A percentile compares a stretch with the other conserved stretches of the same genome.
Conservation (phyloP, 2,113 vertebrate genomes). For the Chamaea fasciata region DNA sequence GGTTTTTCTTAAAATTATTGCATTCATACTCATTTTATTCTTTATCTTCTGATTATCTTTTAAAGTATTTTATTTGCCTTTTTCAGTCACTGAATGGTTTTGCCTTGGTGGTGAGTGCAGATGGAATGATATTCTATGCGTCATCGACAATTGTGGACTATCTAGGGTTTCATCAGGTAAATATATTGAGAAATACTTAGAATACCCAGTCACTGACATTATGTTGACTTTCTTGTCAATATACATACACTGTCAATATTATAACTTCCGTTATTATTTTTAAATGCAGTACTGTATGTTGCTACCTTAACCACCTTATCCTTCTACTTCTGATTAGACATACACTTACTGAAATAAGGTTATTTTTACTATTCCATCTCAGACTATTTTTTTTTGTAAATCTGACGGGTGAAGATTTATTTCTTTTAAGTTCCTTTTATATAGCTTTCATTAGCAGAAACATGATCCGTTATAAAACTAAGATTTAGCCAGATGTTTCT, state of each 20-base stretch:
- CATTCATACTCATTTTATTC: neutral
- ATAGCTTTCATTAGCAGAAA: neutral
- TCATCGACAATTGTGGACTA: constrained; percentile 95
- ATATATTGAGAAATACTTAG: neutral
- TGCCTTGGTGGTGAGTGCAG: constrained; percentile 89
- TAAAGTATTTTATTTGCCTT: constrained; percentile 16
- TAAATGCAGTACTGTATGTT: neutral
- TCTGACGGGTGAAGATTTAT: neutral
- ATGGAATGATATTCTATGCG: constrained; percentile 94
- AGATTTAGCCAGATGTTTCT: neutral
- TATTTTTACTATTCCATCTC: neutral
- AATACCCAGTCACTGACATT: neutral
- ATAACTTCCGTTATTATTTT: neutral
- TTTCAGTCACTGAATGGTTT: constrained; percentile 92
- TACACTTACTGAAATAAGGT: neutral
- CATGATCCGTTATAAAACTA: neutral
- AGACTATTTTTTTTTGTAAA: neutral
- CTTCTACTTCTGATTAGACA: neutral
- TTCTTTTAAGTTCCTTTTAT: neutral
- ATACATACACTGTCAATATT: neutral
- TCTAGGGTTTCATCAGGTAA: constrained; percentile 97
- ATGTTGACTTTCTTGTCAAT: neutral
- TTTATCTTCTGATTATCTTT: neutral
- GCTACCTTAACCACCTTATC: neutral
- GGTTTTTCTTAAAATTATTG: neutral